Evolutionary conservation across 2,113 vertebrate genomes (phyloP).

Genomic region (Syngnathus scovelli): DNA sequence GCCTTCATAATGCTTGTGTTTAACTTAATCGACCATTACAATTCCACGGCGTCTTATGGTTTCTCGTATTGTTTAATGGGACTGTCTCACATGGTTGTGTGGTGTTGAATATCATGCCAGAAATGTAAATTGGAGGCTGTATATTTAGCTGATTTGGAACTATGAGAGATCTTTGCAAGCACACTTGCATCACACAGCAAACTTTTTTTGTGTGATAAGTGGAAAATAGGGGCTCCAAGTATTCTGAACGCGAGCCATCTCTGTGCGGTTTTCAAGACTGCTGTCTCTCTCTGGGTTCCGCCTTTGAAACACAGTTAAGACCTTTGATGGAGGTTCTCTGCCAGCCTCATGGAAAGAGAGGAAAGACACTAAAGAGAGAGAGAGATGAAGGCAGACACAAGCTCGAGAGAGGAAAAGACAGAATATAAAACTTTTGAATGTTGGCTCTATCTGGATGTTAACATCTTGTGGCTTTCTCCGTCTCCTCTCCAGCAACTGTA

Average conservation of each 20-base stretch:
- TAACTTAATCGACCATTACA: constrained; percentile 68
- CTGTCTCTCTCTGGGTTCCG: constrained; percentile 70
- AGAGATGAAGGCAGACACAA: constrained; percentile 58
- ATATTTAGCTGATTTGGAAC: constrained; percentile 42
- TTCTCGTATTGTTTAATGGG: constrained; percentile 48
- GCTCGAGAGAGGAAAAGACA: constrained; percentile 54
- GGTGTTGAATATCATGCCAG: constrained; percentile 54
- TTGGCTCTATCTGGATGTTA: constrained; percentile 67
- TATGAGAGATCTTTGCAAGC: constrained; percentile 63
- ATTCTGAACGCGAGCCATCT: constrained; percentile 71
- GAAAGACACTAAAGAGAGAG: constrained; percentile 61
- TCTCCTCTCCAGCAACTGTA: constrained; percentile 91
- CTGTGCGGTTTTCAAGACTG: constrained; percentile 72
- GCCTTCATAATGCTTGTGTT: constrained; percentile 81
- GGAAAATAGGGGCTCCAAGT: constrained; percentile 71
- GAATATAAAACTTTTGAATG: constrained; percentile 67
- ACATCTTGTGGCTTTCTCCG: constrained; percentile 63
- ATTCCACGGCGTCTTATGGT: constrained; percentile 45
- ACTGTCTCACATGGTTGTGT: constrained; percentile 49
- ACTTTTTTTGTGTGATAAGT: constrained; percentile 72
- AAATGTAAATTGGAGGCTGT: constrained; percentile 52
- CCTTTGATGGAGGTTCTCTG: constrained; percentile 71
- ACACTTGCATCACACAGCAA: constrained; percentile 64
- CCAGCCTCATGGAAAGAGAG: constrained; percentile 71
- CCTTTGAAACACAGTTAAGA: constrained; percentile 75